Percentiles rank a stretch among this genome's conserved stretches.
Evolutionary conservation across 2,888 invertebrate genomes (phyloP).

Genomic region (Chelonus formosanus): DNA sequence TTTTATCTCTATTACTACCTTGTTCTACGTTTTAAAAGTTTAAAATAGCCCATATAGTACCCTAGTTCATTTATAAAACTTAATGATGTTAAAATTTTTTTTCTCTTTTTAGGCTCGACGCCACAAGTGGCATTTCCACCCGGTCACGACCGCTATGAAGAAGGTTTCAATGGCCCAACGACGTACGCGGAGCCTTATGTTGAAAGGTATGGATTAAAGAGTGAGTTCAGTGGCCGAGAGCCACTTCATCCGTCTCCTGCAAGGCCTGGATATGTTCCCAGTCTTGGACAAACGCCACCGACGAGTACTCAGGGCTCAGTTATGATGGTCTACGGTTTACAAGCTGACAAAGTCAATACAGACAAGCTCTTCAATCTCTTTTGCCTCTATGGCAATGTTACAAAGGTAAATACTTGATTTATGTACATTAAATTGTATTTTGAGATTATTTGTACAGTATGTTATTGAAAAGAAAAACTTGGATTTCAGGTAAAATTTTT

Average conservation of each 20-base stretch:
- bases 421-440: neutral
- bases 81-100: constrained; percentile 11
- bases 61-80: constrained; percentile 6
- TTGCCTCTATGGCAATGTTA: constrained; percentile 98
- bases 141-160: constrained; percentile 62
- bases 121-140: constrained; percentile 59
- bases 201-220: constrained; percentile 61
- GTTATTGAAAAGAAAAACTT: neutral
- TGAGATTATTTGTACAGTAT: neutral
- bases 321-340: constrained; percentile 98
- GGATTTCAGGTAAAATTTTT: constrained; percentile 82
- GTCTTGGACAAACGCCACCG: constrained; percentile 60
- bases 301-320: constrained; percentile 79
- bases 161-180: constrained; percentile 61
- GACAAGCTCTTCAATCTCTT: constrained; percentile 97
- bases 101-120: constrained; percentile 52
- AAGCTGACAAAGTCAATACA: constrained; percentile 92
- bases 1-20: neutral
- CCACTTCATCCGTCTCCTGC: constrained; percentile 62
- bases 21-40: constrained; percentile 9
- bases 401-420: constrained; percentile 74
- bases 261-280: constrained; percentile 61
- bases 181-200: constrained; percentile 62
- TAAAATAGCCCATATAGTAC: neutral
- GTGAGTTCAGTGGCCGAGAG: constrained; percentile 60